Conservation (phyloP, 2,113 vertebrate genomes). For the Platysternon megacephalum region DNA sequence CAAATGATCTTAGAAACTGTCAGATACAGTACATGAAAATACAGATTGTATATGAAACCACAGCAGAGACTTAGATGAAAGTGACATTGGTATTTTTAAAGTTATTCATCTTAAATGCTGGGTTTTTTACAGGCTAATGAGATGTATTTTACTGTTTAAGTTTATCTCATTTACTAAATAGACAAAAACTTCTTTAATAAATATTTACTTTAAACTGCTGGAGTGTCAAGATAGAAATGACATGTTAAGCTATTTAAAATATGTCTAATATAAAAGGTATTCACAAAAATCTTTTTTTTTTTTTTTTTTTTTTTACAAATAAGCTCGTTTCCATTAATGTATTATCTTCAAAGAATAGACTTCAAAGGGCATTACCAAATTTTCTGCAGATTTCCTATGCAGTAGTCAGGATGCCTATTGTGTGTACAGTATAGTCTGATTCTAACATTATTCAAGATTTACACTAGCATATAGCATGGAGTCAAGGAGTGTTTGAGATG, state of each 20-base stretch:
- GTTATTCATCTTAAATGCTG: conserved; percentile 51
- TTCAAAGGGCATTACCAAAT: conserved; percentile 75
- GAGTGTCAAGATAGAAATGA: conserved; percentile 70
- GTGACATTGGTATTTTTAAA: conserved; percentile 56
- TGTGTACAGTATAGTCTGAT: conserved; percentile 45
- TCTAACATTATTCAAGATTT: conserved; percentile 70
- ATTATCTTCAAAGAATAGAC: conserved; percentile 77
- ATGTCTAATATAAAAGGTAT: conserved; percentile 65
- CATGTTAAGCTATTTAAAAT: conserved; percentile 77
- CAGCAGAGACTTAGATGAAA: conserved; percentile 52
- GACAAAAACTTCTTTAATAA: conserved; percentile 73
- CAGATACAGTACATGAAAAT: conserved; percentile 56
- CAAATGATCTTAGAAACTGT: conserved; percentile 58
- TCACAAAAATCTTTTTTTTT: conserved; percentile 60
- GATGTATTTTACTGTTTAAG: conserved; percentile 70
- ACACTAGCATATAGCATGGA: conserved; percentile 44
- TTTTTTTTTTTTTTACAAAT: conserved; percentile 69
- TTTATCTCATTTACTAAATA: conserved; percentile 68
- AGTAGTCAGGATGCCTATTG: conserved; percentile 67
- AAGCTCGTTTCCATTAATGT: conserved; percentile 69
- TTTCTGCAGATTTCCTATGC: conserved; percentile 74
- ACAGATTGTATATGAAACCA: conserved; percentile 35
- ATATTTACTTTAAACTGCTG: conserved; percentile 74
- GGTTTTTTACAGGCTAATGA: conserved; percentile 64
- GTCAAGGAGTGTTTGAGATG: conserved; percentile 56